A percentile compares a stretch with the other conserved stretches of the same genome.
Evolutionary conservation across 1,140 invertebrate species (phyloP).

Genomic region (Drosophila sturtevanti): DNA sequence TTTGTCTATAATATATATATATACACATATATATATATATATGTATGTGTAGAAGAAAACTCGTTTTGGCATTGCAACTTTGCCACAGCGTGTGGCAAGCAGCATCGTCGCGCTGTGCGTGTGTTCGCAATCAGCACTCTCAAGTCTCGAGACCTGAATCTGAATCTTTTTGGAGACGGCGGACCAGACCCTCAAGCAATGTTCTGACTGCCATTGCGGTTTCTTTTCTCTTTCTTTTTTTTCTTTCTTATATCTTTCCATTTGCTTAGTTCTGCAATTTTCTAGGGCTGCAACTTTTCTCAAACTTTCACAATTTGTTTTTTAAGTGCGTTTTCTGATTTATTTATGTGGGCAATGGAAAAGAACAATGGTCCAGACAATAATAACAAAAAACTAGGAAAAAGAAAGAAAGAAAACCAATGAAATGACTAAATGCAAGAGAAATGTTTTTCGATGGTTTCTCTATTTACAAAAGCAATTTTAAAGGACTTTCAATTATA

Average conservation of each 20-base stretch:
- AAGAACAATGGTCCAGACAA: slow-evolving; percentile 16
- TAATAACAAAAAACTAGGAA: background rate
- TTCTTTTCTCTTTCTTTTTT: slow-evolving; percentile 14
- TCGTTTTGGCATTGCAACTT: slow-evolving; percentile 57
- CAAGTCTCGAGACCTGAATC: slow-evolving; percentile 28
- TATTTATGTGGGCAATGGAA: slow-evolving; percentile 32
- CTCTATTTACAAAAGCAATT: background rate
- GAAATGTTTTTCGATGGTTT: slow-evolving; percentile 12
- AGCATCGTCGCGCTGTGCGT: slow-evolving; percentile 49
- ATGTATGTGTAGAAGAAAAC: slow-evolving; percentile 49
- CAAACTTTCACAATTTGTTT: slow-evolving; percentile 69
- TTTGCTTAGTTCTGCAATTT: slow-evolving; percentile 38
- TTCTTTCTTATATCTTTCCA: slow-evolving; percentile 35
- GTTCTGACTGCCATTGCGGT: slow-evolving; percentile 47
- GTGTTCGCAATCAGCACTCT: slow-evolving; percentile 53
- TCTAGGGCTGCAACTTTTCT: slow-evolving; percentile 56
- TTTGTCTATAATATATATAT: slow-evolving; percentile 50
- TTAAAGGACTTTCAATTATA: slow-evolving; percentile 11
- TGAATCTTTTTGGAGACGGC: slow-evolving; percentile 1
- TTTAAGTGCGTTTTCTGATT: slow-evolving; percentile 76
- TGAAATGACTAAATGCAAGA: slow-evolving; percentile 23
- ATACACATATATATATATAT: background rate
- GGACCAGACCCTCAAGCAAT: slow-evolving; percentile 35
- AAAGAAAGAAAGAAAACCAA: slow-evolving; percentile 9
- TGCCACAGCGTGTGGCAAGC: slow-evolving; percentile 70